Percentiles rank a stretch among this genome's conserved stretches.
phyloP scores from a whole-genome alignment of 1,140 invertebrate genomes.

The Diplogasteroides magnus region DNA sequence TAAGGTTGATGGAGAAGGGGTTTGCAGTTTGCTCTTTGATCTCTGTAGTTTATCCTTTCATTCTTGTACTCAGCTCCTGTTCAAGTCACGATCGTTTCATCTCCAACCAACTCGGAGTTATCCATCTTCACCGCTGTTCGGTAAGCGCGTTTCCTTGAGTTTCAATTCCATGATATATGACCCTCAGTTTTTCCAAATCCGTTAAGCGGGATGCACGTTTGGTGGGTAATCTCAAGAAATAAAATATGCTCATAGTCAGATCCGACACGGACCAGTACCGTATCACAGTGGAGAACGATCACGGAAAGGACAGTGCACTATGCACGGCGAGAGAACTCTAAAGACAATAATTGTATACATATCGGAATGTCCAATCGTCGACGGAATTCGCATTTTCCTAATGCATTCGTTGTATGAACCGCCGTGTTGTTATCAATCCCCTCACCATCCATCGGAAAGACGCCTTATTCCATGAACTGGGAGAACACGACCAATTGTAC shows the following conservation, averaged over 20 bases:
- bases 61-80: too few relatives aligned
- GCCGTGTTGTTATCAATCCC: too few relatives aligned
- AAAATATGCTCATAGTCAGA: conserved; percentile 85
- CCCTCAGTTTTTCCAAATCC: conserved; percentile 54
- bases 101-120: conserved; percentile 37
- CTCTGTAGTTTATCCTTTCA: too few relatives aligned
- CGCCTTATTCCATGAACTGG: too few relatives aligned
- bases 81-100: conserved; percentile 40
- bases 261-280: conserved; percentile 86
- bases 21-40: too few relatives aligned
- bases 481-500: too few relatives aligned
- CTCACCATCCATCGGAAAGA: too few relatives aligned
- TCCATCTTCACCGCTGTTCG: conserved; percentile 56
- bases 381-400: too few relatives aligned
- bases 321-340: conserved; percentile 54
- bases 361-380: too few relatives aligned
- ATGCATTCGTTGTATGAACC: too few relatives aligned
- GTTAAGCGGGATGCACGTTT: conserved; percentile 56
- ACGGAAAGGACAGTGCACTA: conserved; percentile 62
- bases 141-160: conserved; percentile 73
- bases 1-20: conserved; percentile 41
- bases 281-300: too few relatives aligned
- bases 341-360: too few relatives aligned
- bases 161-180: conserved; percentile 73
- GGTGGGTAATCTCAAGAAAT: conserved; percentile 62